These are phyloP conservation scores for Bolinopsis microptera DNA, from an alignment of 37 sponge, comb jelly and placozoan genomes.

Conservation along the genomic window DNA sequence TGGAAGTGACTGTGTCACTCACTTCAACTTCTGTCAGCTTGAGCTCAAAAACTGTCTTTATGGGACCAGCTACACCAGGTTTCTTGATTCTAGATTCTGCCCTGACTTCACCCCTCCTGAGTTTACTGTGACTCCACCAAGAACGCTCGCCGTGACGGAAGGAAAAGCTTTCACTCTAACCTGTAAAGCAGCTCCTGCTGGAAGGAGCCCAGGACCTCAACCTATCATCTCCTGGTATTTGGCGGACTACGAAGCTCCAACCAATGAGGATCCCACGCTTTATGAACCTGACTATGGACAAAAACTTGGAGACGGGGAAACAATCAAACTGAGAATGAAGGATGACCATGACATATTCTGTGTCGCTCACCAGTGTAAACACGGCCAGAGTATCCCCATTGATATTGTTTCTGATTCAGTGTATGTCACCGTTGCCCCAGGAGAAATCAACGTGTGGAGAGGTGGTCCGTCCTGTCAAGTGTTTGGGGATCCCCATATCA, in stretches of 20 bases:
- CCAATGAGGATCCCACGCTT: neutral
- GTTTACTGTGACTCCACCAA: neutral
- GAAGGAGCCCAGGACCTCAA: slow-evolving; percentile 3
- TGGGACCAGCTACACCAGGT: slow-evolving; percentile 61
- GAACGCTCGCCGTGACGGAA: neutral
- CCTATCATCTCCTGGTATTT: slow-evolving; percentile 59
- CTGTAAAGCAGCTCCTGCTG: slow-evolving; percentile 16
- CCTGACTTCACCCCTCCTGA: slow-evolving; percentile 33
- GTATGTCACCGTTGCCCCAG: neutral
- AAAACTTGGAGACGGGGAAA: slow-evolving; percentile 28
- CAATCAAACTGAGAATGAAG: neutral
- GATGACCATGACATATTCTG: neutral
- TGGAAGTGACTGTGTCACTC: slow-evolving; percentile 43
- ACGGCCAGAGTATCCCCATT: slow-evolving; percentile 38
- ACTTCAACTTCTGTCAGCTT: slow-evolving; percentile 33
- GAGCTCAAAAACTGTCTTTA: slow-evolving; percentile 49
- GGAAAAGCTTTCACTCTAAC: slow-evolving; percentile 40
- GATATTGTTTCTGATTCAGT: slow-evolving; percentile 6
- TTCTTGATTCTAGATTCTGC: slow-evolving; percentile 1
- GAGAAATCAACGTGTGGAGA: slow-evolving; percentile 6
- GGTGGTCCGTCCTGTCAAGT: slow-evolving; percentile 46
- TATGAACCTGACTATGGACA: neutral
- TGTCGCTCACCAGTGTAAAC: slow-evolving; percentile 62
- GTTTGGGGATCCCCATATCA: slow-evolving; percentile 35
- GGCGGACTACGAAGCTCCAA: neutral